Base-by-base conservation (phyloP, 2,888 invertebrate species). In the Ceratothoa steindachneri region DNA sequence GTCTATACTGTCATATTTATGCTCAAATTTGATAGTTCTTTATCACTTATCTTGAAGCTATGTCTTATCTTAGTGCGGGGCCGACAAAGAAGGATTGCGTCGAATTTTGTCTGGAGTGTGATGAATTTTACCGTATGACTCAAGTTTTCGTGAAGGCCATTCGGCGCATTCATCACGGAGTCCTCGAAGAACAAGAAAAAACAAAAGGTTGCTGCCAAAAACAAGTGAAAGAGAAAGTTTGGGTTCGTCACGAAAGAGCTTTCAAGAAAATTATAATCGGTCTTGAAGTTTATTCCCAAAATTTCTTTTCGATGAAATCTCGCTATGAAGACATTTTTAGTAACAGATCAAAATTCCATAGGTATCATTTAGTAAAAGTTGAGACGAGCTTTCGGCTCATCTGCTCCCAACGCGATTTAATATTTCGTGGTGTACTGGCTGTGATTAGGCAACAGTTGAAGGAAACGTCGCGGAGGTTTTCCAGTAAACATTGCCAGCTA, bases 231-330 rank as follows among this genome's bases (percentile, higher is more conserved):
- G 67, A 66, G 28, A 76, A 73, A 30, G 70, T 76, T 41, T n/a
- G 73, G 28, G 52, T 67, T 52, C 71, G 73, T 30, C 77, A 77
- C 55, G 77, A 77, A 66, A 30, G 71, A 12, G 77, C 77, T 5
- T 77, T 74, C 29, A 77, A 69, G 53, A 77, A 77, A 66, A 71
- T 77, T 41, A 68, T 71, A 41, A 30, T 71, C 15, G 77, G 77
- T 30, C 69, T 77, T 53, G 60, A 53, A 30, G 77, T 73, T 53
- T 77, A 77, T 64, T 65, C 77, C n/a, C 69, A 67, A 24, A 77
- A 77, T 55, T 74, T 77, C 41, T 7, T 74, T 51, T 72, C 68
- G 28, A 77, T 77, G 77, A 71, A 77, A 53, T 69, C 65, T 2
- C 77, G 72, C 29, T 77, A 69, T 29, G 41, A 41, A 28, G 69